Conservation (phyloP, 1,140 invertebrate genomes). For the Telenomus remus region DNA sequence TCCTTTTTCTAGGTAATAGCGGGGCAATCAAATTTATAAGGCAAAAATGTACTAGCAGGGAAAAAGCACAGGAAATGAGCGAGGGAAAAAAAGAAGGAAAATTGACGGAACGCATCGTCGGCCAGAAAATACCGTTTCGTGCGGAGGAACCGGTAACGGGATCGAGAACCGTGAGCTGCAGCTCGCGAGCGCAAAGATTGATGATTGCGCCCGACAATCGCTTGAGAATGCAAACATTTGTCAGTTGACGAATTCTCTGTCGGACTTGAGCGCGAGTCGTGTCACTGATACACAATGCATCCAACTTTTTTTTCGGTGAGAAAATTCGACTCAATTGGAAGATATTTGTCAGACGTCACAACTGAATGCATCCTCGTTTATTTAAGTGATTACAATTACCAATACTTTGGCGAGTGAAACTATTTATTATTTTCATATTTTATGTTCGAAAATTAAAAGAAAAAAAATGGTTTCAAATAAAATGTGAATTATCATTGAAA, state of each 20-base stretch:
- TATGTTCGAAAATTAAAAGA: too few relatives aligned
- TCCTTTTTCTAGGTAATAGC: conserved; percentile 18
- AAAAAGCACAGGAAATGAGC: conserved; percentile 34
- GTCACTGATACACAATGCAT: conserved; percentile 22
- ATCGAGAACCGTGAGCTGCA: conserved; percentile 16
- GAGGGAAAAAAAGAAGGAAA: conserved; percentile 26
- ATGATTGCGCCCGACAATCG: conserved; percentile 31
- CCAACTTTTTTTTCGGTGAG: neutral
- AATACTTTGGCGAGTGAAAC: too few relatives aligned
- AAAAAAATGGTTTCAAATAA: too few relatives aligned
- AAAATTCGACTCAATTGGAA: neutral
- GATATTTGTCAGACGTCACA: neutral
- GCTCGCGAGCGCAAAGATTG: conserved; percentile 24
- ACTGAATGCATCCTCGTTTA: too few relatives aligned
- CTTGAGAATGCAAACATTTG: conserved; percentile 43
- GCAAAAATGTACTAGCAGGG: conserved; percentile 12
- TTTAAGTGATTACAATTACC: too few relatives aligned
- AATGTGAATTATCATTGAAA: too few relatives aligned
- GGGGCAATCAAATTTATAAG: conserved; percentile 29
- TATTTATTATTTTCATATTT: too few relatives aligned
- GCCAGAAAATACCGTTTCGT: conserved; percentile 38
- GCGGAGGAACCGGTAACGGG: conserved; percentile 38
- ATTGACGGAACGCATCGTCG: conserved; percentile 30
- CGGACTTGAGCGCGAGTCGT: conserved; percentile 29
- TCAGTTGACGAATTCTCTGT: conserved; percentile 25